These are phyloP conservation scores for Manis crassicaudata DNA, from an alignment of 2,797 vertebrate species.

Conservation along the genomic window DNA sequence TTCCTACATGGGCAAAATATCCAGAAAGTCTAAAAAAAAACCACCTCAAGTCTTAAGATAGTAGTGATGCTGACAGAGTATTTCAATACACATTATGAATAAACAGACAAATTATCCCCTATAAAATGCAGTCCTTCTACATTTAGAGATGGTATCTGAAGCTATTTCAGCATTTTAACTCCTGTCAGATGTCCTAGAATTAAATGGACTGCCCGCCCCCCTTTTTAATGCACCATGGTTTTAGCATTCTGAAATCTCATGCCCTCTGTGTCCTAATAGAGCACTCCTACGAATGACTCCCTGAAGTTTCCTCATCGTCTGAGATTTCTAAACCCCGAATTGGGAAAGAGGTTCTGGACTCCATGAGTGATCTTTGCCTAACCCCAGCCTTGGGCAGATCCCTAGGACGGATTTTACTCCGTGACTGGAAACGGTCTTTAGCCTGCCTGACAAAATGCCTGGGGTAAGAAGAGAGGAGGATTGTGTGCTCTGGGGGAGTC, in stretches of 20 bases:
- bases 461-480: background rate
- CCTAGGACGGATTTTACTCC: conserved; percentile 6
- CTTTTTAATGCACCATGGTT: conserved; percentile 42
- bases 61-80: background rate
- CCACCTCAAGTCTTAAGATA: background rate
- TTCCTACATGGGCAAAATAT: conserved; percentile 21
- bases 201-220: background rate
- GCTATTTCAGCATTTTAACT: background rate
- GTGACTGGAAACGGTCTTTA: background rate
- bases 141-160: background rate
- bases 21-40: conserved; percentile 10
- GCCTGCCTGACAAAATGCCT: background rate
- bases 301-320: conserved; percentile 62
- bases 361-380: conserved; percentile 3
- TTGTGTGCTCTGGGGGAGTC: fast-evolving
- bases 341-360: conserved; percentile 61
- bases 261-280: conserved; percentile 65
- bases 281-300: background rate
- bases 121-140: background rate
- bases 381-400: background rate
- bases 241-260: conserved; percentile 74
- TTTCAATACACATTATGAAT: background rate
- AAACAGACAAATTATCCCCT: background rate
- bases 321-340: conserved; percentile 64
- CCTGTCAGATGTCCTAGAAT: conserved; percentile 54